Conservation (phyloP, 1,140 invertebrate species). For the Contarinia nasturtii region DNA sequence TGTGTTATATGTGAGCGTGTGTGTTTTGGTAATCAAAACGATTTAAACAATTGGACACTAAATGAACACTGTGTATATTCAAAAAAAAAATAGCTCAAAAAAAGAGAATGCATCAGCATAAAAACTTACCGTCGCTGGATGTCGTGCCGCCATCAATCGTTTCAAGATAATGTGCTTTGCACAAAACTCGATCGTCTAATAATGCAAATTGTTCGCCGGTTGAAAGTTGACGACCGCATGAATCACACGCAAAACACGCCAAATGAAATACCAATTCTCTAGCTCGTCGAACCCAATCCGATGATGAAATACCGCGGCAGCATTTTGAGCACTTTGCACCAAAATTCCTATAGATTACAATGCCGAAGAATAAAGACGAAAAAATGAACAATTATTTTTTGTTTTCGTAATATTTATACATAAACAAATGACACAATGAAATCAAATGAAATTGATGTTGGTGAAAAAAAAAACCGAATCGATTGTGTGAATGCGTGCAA, state of each 20-base stretch:
- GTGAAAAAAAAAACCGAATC: too few species aligned
- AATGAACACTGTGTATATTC: background rate
- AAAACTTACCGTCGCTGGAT: constrained; percentile 56
- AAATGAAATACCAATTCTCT: constrained; percentile 89
- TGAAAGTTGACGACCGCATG: constrained; percentile 87
- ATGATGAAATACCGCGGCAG: constrained; percentile 70
- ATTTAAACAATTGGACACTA: background rate
- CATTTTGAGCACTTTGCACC: constrained; percentile 95
- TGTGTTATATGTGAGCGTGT: constrained; percentile 12
- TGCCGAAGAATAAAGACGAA: constrained; percentile 7
- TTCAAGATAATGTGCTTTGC: constrained; percentile 92
- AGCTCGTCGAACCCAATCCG: constrained; percentile 93
- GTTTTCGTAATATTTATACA: too few species aligned
- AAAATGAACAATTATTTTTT: background rate
- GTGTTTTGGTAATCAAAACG: background rate
- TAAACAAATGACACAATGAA: too few species aligned
- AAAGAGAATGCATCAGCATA: background rate
- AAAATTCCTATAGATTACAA: constrained; percentile 58
- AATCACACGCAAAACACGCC: constrained; percentile 96
- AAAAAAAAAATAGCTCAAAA: background rate
- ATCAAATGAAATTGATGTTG: too few species aligned
- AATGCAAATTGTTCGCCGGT: constrained; percentile 97
- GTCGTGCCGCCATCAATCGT: constrained; percentile 77
- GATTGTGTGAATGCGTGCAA: too few species aligned
- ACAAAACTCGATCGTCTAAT: constrained; percentile 77